phyloP scores from a whole-genome alignment of 2,797 vertebrate genomes.

The Scarus forsteni region DNA sequence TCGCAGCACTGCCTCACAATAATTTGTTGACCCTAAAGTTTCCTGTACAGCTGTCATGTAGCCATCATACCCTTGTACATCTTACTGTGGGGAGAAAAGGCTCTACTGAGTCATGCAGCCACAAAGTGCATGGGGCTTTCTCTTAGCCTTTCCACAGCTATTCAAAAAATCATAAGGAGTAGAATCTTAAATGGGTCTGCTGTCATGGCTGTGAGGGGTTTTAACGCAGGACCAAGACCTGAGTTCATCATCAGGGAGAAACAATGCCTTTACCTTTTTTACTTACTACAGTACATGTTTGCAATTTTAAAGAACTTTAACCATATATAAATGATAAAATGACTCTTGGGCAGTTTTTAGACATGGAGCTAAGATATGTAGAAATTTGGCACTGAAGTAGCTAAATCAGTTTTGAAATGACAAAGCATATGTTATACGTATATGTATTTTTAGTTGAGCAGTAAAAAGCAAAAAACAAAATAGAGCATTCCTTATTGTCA shows the following conservation, averaged over 20 bases:
- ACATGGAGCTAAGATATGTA: too few species aligned
- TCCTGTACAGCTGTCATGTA: constrained; percentile 54
- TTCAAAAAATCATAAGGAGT: constrained; percentile 9
- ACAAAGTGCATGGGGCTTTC: constrained; percentile 9
- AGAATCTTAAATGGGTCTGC: constrained; percentile 7
- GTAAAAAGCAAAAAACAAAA: too few species aligned
- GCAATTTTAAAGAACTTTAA: too few species aligned
- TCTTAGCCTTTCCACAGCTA: constrained; percentile 1
- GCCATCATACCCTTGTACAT: constrained; percentile 29
- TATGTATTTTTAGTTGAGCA: too few species aligned
- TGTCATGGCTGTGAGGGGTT: constrained; percentile 18
- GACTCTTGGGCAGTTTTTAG: too few species aligned
- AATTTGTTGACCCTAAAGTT: constrained; percentile 54
- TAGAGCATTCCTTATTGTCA: too few species aligned
- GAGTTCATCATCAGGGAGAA: neutral
- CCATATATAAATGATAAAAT: too few species aligned
- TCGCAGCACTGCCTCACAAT: constrained; percentile 19
- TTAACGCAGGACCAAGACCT: neutral
- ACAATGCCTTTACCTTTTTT: neutral
- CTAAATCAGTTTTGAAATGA: too few species aligned
- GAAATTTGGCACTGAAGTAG: too few species aligned
- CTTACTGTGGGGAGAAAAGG: constrained; percentile 17
- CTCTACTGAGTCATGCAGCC: constrained; percentile 35
- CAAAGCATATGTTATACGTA: too few species aligned
- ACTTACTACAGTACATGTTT: too few species aligned